These are phyloP conservation scores for Metopia argyrocephala DNA, from an alignment of 2,888 invertebrate genomes.

Conservation along the genomic window DNA sequence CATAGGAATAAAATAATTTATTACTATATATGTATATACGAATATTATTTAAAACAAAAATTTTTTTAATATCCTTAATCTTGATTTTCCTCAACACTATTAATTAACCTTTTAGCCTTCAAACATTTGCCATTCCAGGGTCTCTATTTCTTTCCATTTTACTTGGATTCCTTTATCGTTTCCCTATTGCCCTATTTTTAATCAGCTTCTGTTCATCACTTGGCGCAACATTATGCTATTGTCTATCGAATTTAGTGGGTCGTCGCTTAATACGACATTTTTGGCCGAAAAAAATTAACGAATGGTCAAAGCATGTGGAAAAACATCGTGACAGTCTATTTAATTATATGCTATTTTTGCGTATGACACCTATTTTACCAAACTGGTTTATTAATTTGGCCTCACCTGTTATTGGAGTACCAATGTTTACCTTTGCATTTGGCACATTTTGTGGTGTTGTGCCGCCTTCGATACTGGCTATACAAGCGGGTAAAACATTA, in stretches of 20 bases:
- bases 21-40: no score
- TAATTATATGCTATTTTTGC: conserved; percentile 97
- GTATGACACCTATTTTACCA: conserved; percentile 98
- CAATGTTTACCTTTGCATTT: conserved; percentile 92
- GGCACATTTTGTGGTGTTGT: conserved; percentile 98
- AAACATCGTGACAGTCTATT: conserved; percentile 93
- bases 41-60: no score
- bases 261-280: conserved; percentile 90
- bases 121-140: conserved; percentile 99
- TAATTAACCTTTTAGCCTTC: conserved; percentile 83
- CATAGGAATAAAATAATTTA: no score
- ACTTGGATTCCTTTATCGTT: conserved; percentile 97
- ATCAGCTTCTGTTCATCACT: conserved; percentile 96
- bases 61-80: neutral
- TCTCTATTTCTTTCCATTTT: conserved; percentile 98
- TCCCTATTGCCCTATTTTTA: conserved; percentile 90
- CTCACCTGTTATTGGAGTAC: conserved; percentile 97
- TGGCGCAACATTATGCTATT: conserved; percentile 97
- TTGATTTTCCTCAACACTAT: conserved; percentile 74
- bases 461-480: conserved; percentile 97
- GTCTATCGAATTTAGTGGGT: conserved; percentile 94
- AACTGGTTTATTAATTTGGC: conserved; percentile 96
- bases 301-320: conserved; percentile 91
- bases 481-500: conserved; percentile 97
- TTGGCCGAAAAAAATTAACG: conserved; percentile 90